These are phyloP conservation scores for Vultur gryphus DNA, from an alignment of 2,797 vertebrate genomes.

Conservation along the genomic window DNA sequence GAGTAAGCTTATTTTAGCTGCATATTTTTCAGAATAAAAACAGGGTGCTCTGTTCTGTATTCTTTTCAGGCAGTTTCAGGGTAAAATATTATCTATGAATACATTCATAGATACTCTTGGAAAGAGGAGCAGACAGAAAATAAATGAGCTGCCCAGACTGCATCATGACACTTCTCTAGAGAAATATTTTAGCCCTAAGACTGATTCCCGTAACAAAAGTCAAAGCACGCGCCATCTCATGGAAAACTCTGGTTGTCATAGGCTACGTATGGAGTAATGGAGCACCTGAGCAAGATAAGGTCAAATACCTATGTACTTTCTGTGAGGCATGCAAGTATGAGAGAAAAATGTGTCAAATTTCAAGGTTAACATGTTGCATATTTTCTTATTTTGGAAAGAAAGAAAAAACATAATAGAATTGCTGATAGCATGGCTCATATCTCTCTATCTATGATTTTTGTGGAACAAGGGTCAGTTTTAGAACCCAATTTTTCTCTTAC, in stretches of 20 bases:
- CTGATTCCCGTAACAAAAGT: background rate
- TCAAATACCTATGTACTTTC: background rate
- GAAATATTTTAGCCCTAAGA: slow-evolving; percentile 20
- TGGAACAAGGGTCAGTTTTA: background rate
- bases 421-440: background rate
- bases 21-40: background rate
- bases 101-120: background rate
- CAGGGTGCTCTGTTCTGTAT: background rate
- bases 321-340: background rate
- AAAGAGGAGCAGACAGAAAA: background rate
- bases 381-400: background rate
- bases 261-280: background rate
- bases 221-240: background rate
- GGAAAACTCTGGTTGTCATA: background rate
- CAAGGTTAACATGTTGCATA: background rate
- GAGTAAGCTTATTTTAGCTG: background rate
- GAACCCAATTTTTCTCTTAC: background rate
- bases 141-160: slow-evolving; percentile 36
- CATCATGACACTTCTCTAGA: slow-evolving; percentile 20
- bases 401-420: background rate
- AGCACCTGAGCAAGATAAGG: background rate
- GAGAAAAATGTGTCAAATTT: background rate
- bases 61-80: background rate
- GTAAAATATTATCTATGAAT: slow-evolving; percentile 22
- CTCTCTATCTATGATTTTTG: background rate